These are phyloP conservation scores for Mesodorylaimus sp. DNA, from an alignment of 2,888 invertebrate species.

Conservation along the genomic window DNA sequence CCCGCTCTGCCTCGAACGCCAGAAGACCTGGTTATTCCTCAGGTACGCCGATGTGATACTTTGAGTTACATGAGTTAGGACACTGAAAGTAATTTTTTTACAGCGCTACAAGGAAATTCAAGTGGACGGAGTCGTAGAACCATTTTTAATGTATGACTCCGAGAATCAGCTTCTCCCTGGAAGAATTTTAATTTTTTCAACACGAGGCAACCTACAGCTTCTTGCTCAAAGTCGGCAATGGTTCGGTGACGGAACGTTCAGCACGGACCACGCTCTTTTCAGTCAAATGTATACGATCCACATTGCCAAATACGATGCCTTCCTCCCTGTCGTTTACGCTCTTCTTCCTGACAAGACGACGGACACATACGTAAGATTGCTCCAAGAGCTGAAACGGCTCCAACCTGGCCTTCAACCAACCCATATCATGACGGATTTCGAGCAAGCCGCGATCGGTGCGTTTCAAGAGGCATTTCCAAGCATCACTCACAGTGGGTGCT, in stretches of 20 bases:
- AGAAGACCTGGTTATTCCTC: neutral
- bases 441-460: neutral
- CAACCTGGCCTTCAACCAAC: neutral
- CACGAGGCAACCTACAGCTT: neutral
- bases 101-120: neutral
- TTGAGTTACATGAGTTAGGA: too few relatives aligned
- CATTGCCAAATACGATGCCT: neutral
- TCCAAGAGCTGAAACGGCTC: neutral
- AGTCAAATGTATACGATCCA: neutral
- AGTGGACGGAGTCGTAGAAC: too few relatives aligned
- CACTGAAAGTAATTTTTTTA: too few relatives aligned
- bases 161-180: neutral
- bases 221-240: neutral
- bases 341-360: neutral
- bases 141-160: too few relatives aligned
- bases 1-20: neutral
- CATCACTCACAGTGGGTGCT: neutral
- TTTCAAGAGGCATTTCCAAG: neutral
- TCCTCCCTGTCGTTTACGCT: neutral
- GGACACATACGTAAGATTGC: neutral
- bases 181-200: neutral
- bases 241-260: conserved; percentile 1
- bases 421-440: neutral
- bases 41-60: too few relatives aligned
- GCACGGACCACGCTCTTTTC: neutral